Conservation (phyloP, 2,888 invertebrate species). For the Epistrophella euchroma region DNA sequence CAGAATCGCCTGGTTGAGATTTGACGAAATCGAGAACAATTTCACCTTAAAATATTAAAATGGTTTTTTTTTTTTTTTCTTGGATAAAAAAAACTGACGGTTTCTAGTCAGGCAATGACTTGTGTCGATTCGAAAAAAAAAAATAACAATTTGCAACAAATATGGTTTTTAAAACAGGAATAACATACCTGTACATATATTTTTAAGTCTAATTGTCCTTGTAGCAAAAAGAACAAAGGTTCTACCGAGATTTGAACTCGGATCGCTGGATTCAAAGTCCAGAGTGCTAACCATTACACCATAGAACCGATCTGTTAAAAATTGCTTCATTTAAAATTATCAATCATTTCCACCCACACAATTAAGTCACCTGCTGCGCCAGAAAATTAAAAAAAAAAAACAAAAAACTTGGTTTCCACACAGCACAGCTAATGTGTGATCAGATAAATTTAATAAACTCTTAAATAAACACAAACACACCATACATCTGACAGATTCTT, state of each 20-base stretch:
- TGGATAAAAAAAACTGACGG: too few relatives aligned
- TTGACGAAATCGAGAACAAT: too few relatives aligned
- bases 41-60: too few relatives aligned
- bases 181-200: too few relatives aligned
- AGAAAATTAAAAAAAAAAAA: neutral
- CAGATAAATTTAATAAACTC: conserved; percentile 8
- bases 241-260: conserved; percentile 85
- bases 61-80: too few relatives aligned
- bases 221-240: conserved; percentile 78
- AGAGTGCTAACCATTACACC: conserved; percentile 86
- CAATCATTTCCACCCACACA: conserved; percentile 17
- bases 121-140: too few relatives aligned
- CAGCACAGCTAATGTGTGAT: neutral
- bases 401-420: neutral
- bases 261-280: conserved; percentile 85
- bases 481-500: neutral
- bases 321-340: conserved; percentile 1
- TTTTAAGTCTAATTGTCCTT: too few relatives aligned
- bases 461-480: conserved; percentile 27
- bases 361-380: neutral
- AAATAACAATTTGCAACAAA: too few relatives aligned
- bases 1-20: too few relatives aligned
- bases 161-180: too few relatives aligned
- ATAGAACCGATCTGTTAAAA: conserved; percentile 82
- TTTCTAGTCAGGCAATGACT: too few relatives aligned